Evolutionary conservation across 2,888 invertebrate species (phyloP).

Genomic region (Alsophila aescularia): DNA sequence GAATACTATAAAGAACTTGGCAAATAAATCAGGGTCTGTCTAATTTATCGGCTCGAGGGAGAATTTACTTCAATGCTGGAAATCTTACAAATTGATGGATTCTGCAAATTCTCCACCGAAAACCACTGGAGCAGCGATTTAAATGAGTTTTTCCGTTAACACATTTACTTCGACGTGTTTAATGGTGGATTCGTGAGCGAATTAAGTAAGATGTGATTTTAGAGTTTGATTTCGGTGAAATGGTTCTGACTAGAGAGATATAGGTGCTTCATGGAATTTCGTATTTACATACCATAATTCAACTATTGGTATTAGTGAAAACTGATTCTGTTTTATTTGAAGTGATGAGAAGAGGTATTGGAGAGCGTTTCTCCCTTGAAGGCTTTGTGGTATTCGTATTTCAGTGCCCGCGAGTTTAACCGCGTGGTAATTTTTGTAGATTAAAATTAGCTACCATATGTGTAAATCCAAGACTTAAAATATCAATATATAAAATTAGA

Average conservation of each 20-base stretch:
- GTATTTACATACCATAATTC: too few relatives aligned
- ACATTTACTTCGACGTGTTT: slow-evolving; percentile 38
- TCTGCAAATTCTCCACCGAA: slow-evolving; percentile 59
- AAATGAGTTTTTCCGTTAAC: slow-evolving; percentile 51
- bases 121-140: slow-evolving; percentile 53
- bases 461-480: too few relatives aligned
- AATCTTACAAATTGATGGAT: slow-evolving; percentile 74
- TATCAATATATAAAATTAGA: too few relatives aligned
- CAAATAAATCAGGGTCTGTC: slow-evolving; percentile 69
- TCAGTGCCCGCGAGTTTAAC: too few relatives aligned
- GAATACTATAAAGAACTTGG: slow-evolving; percentile 61
- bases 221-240: not conserved
- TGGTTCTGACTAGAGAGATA: too few relatives aligned
- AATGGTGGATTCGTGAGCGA: slow-evolving; percentile 26
- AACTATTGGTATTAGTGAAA: too few relatives aligned
- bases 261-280: not conserved
- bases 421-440: too few relatives aligned
- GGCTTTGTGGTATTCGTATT: too few relatives aligned
- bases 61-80: slow-evolving; percentile 59
- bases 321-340: too few relatives aligned
- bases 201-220: slow-evolving; percentile 8
- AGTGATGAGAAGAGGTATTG: too few relatives aligned
- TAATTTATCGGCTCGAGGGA: slow-evolving; percentile 68
- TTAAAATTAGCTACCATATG: too few relatives aligned
- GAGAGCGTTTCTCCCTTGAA: too few relatives aligned